A percentile compares a stretch with the other conserved stretches of the same genome.
These are phyloP conservation scores for Okamejei kenojei DNA, from an alignment of 2,797 vertebrate species.

Conservation along the genomic window DNA sequence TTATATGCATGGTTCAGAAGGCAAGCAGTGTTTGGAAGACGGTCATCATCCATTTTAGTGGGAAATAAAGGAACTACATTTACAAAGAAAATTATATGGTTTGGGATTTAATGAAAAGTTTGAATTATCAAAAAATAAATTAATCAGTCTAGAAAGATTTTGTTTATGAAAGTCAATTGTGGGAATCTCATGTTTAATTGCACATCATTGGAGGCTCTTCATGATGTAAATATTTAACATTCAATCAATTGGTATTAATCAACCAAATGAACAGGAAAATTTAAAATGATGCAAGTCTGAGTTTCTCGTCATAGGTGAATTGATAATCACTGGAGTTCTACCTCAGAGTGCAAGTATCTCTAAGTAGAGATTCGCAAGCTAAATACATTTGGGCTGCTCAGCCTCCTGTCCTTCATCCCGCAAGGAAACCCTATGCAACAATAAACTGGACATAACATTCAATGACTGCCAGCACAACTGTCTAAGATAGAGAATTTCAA, in stretches of 20 bases:
- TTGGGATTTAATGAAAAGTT: neutral
- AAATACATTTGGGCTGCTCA: no score
- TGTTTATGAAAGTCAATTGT: constrained; percentile 1
- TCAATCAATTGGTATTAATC: neutral
- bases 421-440: no score
- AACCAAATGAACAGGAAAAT: neutral
- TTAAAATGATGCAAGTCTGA: neutral
- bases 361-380: no score
- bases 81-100: neutral
- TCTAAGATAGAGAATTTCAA: no score
- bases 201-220: neutral
- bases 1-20: neutral
- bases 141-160: neutral
- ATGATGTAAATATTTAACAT: constrained; percentile 4
- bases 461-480: no score
- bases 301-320: neutral
- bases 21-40: neutral
- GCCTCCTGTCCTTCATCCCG: no score
- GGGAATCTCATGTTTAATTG: neutral
- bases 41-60: neutral
- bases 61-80: neutral
- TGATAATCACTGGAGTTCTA: neutral
- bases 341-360: no score
- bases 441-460: no score
- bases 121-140: neutral